Percentiles rank a stretch among this genome's conserved stretches.
Evolutionary conservation across 2,113 vertebrate species (phyloP).

Genomic region (Trichomycterus rosablanca): DNA sequence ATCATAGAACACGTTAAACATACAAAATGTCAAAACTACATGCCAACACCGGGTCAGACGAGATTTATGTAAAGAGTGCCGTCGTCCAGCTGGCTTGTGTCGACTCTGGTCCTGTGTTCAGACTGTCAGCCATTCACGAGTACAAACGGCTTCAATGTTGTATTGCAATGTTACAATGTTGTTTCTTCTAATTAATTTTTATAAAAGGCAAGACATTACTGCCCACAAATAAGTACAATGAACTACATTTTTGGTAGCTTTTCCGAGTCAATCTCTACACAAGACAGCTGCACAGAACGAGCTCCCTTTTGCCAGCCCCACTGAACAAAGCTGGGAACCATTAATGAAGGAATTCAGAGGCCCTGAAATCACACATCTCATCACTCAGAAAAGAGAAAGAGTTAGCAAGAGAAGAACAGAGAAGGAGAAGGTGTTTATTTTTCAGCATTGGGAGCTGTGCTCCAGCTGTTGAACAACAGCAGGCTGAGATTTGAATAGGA

Average conservation of each 20-base stretch:
- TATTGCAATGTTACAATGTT: not conserved
- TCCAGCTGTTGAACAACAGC: slow-evolving; percentile 45
- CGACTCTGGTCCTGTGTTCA: not conserved
- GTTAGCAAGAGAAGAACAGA: slow-evolving; percentile 6
- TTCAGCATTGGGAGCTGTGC: slow-evolving; percentile 26
- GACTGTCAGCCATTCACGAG: not conserved
- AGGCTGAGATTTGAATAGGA: slow-evolving; percentile 37
- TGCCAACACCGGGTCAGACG: not conserved
- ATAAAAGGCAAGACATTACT: not conserved
- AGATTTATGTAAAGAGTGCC: slow-evolving; percentile 11
- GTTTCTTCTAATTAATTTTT: slow-evolving; percentile 6
- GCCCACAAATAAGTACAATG: not conserved
- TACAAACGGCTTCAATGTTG: not conserved
- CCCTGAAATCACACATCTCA: slow-evolving; percentile 49
- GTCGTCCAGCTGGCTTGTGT: slow-evolving; percentile 6
- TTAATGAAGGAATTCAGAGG: slow-evolving; percentile 47
- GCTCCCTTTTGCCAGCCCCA: slow-evolving; percentile 28
- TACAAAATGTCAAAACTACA: not conserved
- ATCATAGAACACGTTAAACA: slow-evolving; percentile 7
- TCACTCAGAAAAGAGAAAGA: slow-evolving; percentile 25
- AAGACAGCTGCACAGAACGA: slow-evolving; percentile 25
- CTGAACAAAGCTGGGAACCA: slow-evolving; percentile 44
- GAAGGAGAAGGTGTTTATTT: slow-evolving; percentile 44
- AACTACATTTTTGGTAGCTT: too few species aligned
- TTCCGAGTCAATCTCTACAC: not conserved